These are phyloP conservation scores for Camarhynchus parvulus DNA, from an alignment of 2,113 vertebrate species.

Conservation along the genomic window DNA sequence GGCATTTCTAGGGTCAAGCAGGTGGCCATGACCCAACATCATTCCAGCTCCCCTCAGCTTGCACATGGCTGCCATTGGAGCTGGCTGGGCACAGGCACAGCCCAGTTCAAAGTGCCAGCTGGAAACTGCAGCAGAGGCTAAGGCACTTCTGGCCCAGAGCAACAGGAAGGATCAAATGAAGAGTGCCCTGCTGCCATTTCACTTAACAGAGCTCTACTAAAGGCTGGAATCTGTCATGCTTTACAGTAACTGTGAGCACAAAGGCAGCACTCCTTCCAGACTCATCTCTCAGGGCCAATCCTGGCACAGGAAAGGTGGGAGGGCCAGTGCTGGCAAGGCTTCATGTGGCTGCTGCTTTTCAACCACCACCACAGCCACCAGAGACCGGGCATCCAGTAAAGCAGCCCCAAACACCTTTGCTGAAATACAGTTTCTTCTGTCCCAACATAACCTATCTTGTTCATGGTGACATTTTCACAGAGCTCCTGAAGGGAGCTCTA, in stretches of 20 bases:
- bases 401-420: background rate
- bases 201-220: background rate
- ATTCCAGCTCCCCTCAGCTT: background rate
- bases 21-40: background rate
- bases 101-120: background rate
- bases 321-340: background rate
- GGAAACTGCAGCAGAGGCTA: background rate
- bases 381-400: background rate
- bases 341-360: background rate
- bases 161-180: background rate
- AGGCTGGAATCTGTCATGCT: background rate
- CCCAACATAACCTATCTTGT: background rate
- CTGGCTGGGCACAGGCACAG: background rate
- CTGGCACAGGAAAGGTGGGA: background rate
- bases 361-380: background rate
- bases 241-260: background rate
- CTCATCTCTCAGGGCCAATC: background rate
- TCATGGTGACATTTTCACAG: background rate
- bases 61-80: fast-evolving
- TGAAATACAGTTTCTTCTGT: background rate
- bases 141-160: background rate
- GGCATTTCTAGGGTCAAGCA: background rate
- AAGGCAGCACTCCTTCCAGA: background rate
- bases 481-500: background rate
- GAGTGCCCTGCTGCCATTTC: background rate